Conservation (phyloP, 2,113 vertebrate species). For the Percopsis transmontana region DNA sequence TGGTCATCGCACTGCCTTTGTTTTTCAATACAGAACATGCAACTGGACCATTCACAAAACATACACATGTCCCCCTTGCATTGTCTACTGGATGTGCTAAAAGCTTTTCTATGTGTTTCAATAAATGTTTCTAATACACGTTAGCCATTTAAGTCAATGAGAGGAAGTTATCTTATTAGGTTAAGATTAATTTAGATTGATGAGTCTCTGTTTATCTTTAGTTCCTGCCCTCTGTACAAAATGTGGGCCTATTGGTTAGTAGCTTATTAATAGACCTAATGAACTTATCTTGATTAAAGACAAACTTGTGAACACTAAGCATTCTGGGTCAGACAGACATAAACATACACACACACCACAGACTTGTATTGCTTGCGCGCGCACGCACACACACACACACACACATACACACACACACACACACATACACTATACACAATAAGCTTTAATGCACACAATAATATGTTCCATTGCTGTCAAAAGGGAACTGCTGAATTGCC, state of each 20-base stretch:
- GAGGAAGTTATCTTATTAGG: conserved; percentile 1
- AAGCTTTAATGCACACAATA: background rate
- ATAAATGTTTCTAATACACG: no score
- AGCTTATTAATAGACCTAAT: background rate
- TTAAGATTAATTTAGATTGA: conserved; percentile 46
- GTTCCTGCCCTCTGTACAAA: background rate
- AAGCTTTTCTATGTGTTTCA: no score
- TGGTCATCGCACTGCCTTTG: no score
- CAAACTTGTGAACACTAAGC: background rate
- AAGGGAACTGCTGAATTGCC: background rate
- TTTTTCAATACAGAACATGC: no score
- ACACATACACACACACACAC: background rate
- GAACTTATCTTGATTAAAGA: background rate
- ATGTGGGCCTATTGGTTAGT: background rate
- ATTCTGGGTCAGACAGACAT: background rate
- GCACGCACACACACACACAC: no score
- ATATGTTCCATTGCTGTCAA: background rate
- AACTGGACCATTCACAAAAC: no score
- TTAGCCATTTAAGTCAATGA: conserved; percentile 4
- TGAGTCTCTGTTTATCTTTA: conserved; percentile 5
- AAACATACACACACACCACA: background rate
- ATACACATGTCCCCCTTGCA: no score
- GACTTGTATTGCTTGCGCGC: no score
- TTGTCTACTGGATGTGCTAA: no score
- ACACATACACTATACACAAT: background rate